Evolutionary conservation across 2,797 vertebrate species (phyloP).

Genomic region (Pseudomugil tenellus): DNA sequence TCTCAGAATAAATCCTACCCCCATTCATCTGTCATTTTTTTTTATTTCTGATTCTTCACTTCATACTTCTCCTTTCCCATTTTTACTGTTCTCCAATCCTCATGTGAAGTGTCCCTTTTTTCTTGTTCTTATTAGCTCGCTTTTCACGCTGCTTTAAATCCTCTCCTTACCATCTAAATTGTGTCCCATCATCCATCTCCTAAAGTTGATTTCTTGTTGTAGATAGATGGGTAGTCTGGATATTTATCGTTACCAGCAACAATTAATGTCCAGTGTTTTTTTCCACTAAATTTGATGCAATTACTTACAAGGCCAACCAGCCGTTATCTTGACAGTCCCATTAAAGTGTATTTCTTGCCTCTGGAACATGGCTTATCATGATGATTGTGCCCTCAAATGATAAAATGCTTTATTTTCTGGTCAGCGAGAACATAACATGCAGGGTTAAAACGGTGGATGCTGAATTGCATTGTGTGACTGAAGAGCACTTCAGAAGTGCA

Average conservation of each 20-base stretch:
- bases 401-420: constrained; percentile 69
- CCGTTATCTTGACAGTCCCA: constrained; percentile 27
- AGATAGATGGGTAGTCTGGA: background rate
- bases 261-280: constrained; percentile 32
- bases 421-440: constrained; percentile 48
- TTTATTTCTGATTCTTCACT: constrained; percentile 43
- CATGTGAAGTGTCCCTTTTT: constrained; percentile 4
- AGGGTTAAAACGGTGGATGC: constrained; percentile 60
- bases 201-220: constrained; percentile 8
- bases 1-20: constrained; percentile 26
- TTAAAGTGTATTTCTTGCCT: constrained; percentile 69
- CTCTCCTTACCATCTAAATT: constrained; percentile 1
- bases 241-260: constrained; percentile 15
- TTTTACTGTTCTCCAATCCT: background rate
- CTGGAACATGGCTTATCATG: constrained; percentile 66
- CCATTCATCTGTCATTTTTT: constrained; percentile 41
- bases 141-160: constrained; percentile 24
- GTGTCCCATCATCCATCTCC: background rate
- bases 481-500: constrained; percentile 64
- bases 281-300: constrained; percentile 51
- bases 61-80: background rate
- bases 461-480: constrained; percentile 57
- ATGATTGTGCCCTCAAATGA: constrained; percentile 55
- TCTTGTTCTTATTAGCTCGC: constrained; percentile 4
- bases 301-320: constrained; percentile 25